These are phyloP conservation scores for Psammodynastes pulverulentus DNA, from an alignment of 2,113 vertebrate genomes.

Conservation along the genomic window DNA sequence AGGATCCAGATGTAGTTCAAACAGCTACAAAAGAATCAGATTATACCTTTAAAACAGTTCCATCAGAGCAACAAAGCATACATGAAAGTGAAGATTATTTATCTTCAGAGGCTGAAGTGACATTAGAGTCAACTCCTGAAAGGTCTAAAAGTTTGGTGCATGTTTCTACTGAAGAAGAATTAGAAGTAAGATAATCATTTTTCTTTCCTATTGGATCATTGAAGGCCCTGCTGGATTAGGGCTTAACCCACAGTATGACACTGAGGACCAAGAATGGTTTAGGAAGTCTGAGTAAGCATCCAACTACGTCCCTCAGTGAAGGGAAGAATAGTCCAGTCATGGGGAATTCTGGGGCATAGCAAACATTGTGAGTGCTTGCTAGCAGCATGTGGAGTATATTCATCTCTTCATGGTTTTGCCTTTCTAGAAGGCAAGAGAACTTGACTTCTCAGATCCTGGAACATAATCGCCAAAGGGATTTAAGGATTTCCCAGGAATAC, in stretches of 20 bases:
- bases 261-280: background rate
- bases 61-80: background rate
- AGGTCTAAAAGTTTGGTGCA: background rate
- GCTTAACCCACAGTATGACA: background rate
- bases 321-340: background rate
- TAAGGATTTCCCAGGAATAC: background rate
- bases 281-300: background rate
- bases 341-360: background rate
- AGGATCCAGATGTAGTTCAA: slow-evolving; percentile 2
- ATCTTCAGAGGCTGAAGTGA: background rate
- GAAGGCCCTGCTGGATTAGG: background rate
- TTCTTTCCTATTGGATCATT: background rate
- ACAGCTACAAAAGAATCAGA: background rate
- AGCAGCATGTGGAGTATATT: background rate
- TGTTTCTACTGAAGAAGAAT: background rate
- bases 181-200: background rate
- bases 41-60: background rate
- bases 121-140: background rate
- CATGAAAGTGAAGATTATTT: background rate
- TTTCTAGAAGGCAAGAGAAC: background rate
- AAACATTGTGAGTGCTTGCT: background rate
- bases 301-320: background rate
- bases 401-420: background rate
- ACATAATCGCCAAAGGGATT: background rate
- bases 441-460: background rate